Evolutionary conservation across 2,888 invertebrate species (phyloP).

Genomic region (Orthonevra nobilis): DNA sequence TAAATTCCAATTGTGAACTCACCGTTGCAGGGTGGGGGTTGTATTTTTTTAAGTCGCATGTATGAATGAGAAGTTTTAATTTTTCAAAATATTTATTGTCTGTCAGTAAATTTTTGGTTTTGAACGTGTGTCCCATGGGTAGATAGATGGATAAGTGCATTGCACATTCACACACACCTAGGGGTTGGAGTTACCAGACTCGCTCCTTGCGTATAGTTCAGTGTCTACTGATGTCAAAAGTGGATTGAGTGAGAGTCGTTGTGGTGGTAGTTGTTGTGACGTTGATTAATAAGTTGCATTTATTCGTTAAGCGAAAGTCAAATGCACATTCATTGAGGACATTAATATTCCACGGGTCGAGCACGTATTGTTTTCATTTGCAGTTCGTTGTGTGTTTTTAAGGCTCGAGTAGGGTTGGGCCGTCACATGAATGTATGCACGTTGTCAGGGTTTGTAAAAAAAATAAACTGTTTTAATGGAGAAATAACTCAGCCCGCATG

Average conservation of each 20-base stretch:
- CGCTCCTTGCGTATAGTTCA: no score
- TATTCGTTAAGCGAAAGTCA: conserved; percentile 64
- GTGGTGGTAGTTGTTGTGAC: conserved; percentile 26
- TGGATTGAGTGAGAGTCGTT: conserved; percentile 4
- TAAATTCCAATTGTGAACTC: conserved; percentile 68
- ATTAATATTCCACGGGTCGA: conserved; percentile 60
- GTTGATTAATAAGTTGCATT: conserved; percentile 69
- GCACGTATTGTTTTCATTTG: conserved; percentile 27
- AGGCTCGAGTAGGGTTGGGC: conserved; percentile 33
- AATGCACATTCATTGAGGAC: conserved; percentile 69
- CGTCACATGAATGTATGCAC: conserved; percentile 50
- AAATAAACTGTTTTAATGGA: conserved; percentile 30
- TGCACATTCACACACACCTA: not conserved
- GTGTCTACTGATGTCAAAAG: conserved; percentile 16
- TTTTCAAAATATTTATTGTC: conserved; percentile 70
- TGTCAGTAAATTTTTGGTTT: conserved; percentile 62
- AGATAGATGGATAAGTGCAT: no score
- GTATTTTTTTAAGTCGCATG: conserved; percentile 19
- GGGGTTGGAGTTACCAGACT: conserved; percentile 24
- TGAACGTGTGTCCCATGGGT: conserved; percentile 13
- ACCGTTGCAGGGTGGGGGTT: conserved; percentile 14
- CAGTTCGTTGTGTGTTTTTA: not conserved
- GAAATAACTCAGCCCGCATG: conserved; percentile 60
- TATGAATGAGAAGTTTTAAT: conserved; percentile 64
- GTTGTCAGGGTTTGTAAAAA: conserved; percentile 51